phyloP scores from a whole-genome alignment of 2,113 vertebrate species.

The Eulemur macaco region DNA sequence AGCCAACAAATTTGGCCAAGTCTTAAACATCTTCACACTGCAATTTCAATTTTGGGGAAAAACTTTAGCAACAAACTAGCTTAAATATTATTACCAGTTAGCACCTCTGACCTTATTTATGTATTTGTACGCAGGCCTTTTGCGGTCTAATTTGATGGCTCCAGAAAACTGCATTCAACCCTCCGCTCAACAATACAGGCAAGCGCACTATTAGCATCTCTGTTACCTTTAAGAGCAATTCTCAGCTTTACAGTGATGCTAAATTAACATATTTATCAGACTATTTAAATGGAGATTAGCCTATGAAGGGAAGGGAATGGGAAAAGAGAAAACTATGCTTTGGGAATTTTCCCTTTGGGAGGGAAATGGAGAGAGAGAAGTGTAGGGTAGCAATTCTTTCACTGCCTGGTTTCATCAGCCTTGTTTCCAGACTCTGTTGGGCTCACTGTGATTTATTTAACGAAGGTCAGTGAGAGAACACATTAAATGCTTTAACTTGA shows the following conservation, averaged over 20 bases:
- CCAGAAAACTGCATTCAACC: background rate
- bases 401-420: background rate
- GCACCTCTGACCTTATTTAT: background rate
- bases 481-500: conserved; percentile 52
- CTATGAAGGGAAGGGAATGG: background rate
- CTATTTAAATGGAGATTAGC: conserved; percentile 17
- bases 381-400: background rate
- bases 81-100: background rate
- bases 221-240: background rate
- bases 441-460: conserved; percentile 60
- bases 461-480: conserved; percentile 56
- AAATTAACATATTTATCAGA: conserved; percentile 38
- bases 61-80: background rate
- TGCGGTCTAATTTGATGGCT: background rate
- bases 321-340: background rate
- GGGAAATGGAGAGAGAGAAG: background rate
- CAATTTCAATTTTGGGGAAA: background rate
- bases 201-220: background rate
- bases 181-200: background rate
- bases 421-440: conserved; percentile 27
- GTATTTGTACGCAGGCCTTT: background rate
- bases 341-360: background rate
- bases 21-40: background rate
- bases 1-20: background rate
- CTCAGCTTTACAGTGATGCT: background rate